Evolutionary conservation across 2,113 vertebrate species (phyloP), one percentile per base, ranked within the genome.

Genomic region (Nesogale talazaci): DNA sequence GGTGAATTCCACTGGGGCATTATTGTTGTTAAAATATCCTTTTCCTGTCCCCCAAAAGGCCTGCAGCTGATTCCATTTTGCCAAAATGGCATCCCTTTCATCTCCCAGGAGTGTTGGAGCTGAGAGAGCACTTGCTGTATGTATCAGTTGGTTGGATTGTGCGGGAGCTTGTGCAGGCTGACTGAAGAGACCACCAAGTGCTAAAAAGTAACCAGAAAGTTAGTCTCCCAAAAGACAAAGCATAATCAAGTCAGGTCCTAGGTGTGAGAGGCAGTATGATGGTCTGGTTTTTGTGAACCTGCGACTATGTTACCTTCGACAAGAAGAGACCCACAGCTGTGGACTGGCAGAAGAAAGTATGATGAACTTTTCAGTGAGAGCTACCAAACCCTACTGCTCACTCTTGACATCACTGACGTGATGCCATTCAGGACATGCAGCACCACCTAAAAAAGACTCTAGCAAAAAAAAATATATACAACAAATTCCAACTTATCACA

Each of bases 51-150:
- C 99, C 99, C 99, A 99, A 97, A 99, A 99, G 16, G 99, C 99
- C 97, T 99, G 99, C 75, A 99, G 98, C 95, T 99, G 99, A 97
- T 99, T 99, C 99, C 99, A 99, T 83, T 99, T 99, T 89, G 99
- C 99, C 93, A 99, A 97, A 96, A 99, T 99, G 79, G 99, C 98
- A 95, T 99, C 99, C 2, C 99, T 99, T 97, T 99, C 99, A 70
- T 99, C 99, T 79, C 99, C 99, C 38, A 99, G 94, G 29, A 99
- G 97, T 0, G 98, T 99, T 0, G 99, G 99, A 11, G 99, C 99
- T 0, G 99, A 99, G 82, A 99, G 98, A 78, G 99, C 99, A 0
- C 98, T 99, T 87, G 99, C 99, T 72, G 99, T 99, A 95, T 99
- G 99, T 97, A 99, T 99, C n/a, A 99, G 98, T 67, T 99, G 99